Evolutionary conservation across 2,888 invertebrate species (phyloP), one percentile per base, ranked within the genome.

Genomic region (Dynastes hyllus): DNA sequence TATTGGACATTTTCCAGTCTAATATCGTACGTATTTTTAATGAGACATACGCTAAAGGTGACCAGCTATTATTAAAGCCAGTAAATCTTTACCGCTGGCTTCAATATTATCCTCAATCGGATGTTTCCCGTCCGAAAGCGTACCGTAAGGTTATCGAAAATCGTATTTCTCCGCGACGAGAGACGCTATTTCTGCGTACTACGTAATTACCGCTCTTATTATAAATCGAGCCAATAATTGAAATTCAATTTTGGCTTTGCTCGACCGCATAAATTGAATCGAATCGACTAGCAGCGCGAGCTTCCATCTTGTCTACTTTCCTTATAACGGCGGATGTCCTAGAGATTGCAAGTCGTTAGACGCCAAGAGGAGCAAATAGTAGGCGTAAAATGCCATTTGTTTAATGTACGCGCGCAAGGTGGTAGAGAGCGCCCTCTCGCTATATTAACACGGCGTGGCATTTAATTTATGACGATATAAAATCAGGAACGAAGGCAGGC

Each of bases 401-500:
- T 66, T 66, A 66, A 66, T 40, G 66, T 37, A 13, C n/a, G 40
- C 66, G 66, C 66, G 32, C 40, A 29, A 40, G 66, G 16, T 40
- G 40, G 2, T 66, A 16, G 40, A 9, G 27, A 6, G 66, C 37
- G 8, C 1, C 4, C 32, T 40, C 40, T 37, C 37, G 66, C 40
- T 1, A 16, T 40, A 66, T 66, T 66, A 66, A 66, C 16, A 40
- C 66, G 32, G 32, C 32, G 66, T 66, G 66, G 32, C 45, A 66
- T 66, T 66, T 66, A 66, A 66, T 66, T 66, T 66, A 66, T 16
- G 66, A 66, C 66, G 40, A 45, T 66, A 66, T 66, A 66, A 66
- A 66, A 66, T 66, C 66, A 40, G 37, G 32, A 66, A 66, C 32
- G 37, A 40, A 37, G 40, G 40, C 66, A 16, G 40, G 66, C n/a